phyloP scores from a whole-genome alignment of 1,140 invertebrate species.

The Drosophila subpulchrella region DNA sequence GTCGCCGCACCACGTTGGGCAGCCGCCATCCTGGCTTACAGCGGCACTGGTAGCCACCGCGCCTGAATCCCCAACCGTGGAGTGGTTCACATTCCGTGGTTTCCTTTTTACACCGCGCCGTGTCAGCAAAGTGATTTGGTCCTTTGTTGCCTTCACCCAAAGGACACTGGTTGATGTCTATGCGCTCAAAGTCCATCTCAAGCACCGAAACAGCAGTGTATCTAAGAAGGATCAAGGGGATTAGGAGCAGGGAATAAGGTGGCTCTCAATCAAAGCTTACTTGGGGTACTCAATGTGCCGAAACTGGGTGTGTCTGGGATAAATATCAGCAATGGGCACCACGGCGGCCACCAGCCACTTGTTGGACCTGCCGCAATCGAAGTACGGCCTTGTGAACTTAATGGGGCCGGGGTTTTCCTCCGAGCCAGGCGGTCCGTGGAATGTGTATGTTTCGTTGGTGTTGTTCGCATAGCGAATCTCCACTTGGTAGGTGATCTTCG shows the following conservation, averaged over 20 bases:
- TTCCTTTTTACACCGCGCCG: conserved; percentile 95
- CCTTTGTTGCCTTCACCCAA: conserved; percentile 93
- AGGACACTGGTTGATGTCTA: conserved; percentile 99
- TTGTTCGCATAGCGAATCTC: conserved; percentile 97
- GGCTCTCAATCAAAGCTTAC: conserved; percentile 86
- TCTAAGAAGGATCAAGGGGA: conserved; percentile 85
- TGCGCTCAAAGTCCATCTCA: conserved; percentile 98
- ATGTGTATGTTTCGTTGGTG: conserved; percentile 97
- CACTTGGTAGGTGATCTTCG: conserved; percentile 96
- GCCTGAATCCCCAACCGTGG: conserved; percentile 96
- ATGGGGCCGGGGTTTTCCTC: conserved; percentile 96
- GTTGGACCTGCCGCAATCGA: conserved; percentile 97
- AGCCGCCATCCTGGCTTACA: conserved; percentile 95
- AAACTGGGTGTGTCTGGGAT: conserved; percentile 96
- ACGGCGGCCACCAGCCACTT: conserved; percentile 97
- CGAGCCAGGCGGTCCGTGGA: conserved; percentile 95
- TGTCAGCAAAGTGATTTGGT: conserved; percentile 95
- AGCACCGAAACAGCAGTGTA: conserved; percentile 96
- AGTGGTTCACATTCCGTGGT: conserved; percentile 99
- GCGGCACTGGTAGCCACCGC: conserved; percentile 98
- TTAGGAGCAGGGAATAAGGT: background rate
- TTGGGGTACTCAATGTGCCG: conserved; percentile 98
- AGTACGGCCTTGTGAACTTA: conserved; percentile 97
- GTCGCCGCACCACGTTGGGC: conserved; percentile 93
- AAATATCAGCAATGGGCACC: conserved; percentile 97